Evolutionary conservation across 2,888 invertebrate species (phyloP).

Genomic region (Beris morrisii): DNA sequence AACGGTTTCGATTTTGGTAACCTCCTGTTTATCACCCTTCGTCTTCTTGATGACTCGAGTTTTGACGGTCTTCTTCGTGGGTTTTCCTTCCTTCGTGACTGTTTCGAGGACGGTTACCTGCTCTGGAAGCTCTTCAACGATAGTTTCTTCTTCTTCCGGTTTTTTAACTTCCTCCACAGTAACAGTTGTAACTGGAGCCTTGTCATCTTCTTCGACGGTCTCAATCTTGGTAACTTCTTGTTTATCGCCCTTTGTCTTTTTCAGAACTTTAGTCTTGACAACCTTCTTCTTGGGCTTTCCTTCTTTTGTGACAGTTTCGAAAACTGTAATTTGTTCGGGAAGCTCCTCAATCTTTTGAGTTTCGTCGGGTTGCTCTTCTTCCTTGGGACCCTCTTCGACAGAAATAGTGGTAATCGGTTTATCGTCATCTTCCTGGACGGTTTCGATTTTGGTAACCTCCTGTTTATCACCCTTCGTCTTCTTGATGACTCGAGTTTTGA

Average conservation of each 20-base stretch:
- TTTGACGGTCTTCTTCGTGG: conserved; percentile 47
- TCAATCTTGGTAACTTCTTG: conserved; percentile 51
- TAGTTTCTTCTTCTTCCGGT: conserved; percentile 16
- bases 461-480: conserved; percentile 49
- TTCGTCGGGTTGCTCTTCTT: conserved; percentile 41
- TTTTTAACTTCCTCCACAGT: conserved; percentile 35
- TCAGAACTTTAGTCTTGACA: conserved; percentile 30
- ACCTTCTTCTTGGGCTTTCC: conserved; percentile 43
- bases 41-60: conserved; percentile 50
- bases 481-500: conserved; percentile 44
- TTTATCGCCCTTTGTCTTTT: conserved; percentile 41
- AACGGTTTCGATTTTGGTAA: conserved; percentile 54
- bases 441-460: conserved; percentile 54
- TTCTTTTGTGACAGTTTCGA: conserved; percentile 40
- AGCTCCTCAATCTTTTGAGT: conserved; percentile 45
- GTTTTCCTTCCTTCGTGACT: conserved; percentile 41
- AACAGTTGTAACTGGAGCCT: conserved; percentile 48
- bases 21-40: conserved; percentile 51
- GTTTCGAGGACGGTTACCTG: conserved; percentile 42
- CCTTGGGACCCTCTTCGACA: conserved; percentile 44
- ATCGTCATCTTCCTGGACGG: conserved; percentile 46
- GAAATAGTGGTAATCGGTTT: conserved; percentile 42
- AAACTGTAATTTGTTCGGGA: conserved; percentile 41
- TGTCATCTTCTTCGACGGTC: conserved; percentile 45
- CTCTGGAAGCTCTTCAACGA: conserved; percentile 41